These are phyloP conservation scores for Lethocerus indicus DNA, from an alignment of 1,140 invertebrate species.

Conservation along the genomic window DNA sequence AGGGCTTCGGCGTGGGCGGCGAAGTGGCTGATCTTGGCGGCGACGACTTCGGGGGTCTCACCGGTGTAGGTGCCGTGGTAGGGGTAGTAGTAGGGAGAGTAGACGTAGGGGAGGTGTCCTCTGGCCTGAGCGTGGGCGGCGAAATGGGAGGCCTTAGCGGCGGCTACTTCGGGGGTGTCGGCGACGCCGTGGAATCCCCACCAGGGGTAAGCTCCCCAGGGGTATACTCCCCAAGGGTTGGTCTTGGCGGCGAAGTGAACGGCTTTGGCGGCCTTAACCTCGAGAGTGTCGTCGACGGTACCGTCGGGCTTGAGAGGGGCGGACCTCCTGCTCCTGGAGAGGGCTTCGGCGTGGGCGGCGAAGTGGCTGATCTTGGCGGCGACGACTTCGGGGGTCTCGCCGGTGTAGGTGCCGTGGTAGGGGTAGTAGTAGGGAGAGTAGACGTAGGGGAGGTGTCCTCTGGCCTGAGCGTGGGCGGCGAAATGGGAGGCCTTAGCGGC, in stretches of 20 bases:
- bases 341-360: conserved; percentile 16
- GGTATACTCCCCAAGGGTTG: too few relatives aligned
- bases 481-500: conserved; percentile 37
- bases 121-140: background rate
- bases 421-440: conserved; percentile 14
- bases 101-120: conserved; percentile 1
- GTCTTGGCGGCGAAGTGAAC: conserved; percentile 18
- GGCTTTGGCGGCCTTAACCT: conserved; percentile 20
- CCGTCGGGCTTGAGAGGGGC: conserved; percentile 24
- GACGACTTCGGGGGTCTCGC: conserved; percentile 32
- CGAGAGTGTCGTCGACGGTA: conserved; percentile 30
- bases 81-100: too few relatives aligned
- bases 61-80: conserved; percentile 24
- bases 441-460: conserved; percentile 16
- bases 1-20: conserved; percentile 16
- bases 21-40: conserved; percentile 23
- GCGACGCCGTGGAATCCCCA: too few relatives aligned
- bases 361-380: conserved; percentile 24
- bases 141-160: conserved; percentile 5
- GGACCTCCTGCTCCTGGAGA: conserved; percentile 5
- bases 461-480: conserved; percentile 24
- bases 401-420: conserved; percentile 23
- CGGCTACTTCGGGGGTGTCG: conserved; percentile 27
- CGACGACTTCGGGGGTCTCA: conserved; percentile 32
- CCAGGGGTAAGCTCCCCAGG: too few relatives aligned